Conservation (phyloP, 1,140 invertebrate species). For the Monochamus saltuarius region DNA sequence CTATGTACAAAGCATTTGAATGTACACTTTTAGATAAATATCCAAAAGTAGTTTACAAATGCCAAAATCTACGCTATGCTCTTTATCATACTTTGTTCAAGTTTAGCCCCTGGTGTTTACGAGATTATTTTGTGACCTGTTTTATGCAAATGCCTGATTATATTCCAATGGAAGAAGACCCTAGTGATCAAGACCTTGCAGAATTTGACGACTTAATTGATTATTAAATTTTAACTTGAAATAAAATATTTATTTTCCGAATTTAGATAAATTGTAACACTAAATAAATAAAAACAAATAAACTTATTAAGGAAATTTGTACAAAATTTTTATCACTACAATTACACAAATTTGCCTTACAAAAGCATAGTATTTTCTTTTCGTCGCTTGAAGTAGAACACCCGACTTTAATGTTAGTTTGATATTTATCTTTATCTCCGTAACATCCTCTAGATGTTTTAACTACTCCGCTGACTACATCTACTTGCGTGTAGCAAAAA, state of each 20-base stretch:
- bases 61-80: slow-evolving; percentile 54
- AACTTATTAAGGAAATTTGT: neutral
- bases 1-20: slow-evolving; percentile 57
- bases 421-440: neutral
- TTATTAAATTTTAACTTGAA: neutral
- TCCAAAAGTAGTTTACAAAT: slow-evolving; percentile 58
- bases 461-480: neutral
- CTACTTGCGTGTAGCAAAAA: neutral
- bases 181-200: too few relatives aligned
- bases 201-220: neutral
- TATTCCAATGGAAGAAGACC: slow-evolving; percentile 1
- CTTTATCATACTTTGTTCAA: slow-evolving; percentile 59
- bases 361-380: neutral
- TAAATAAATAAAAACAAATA: neutral
- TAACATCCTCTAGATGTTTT: slow-evolving; percentile 2
- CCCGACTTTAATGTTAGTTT: neutral
- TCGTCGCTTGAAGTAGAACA: neutral
- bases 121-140: slow-evolving; percentile 56
- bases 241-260: neutral
- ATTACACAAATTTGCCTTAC: neutral
- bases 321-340: neutral
- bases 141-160: slow-evolving; percentile 59
- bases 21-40: slow-evolving; percentile 55
- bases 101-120: slow-evolving; percentile 52
- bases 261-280: neutral